Conservation (phyloP, 2,797 vertebrate species). For the Manis crassicaudata region DNA sequence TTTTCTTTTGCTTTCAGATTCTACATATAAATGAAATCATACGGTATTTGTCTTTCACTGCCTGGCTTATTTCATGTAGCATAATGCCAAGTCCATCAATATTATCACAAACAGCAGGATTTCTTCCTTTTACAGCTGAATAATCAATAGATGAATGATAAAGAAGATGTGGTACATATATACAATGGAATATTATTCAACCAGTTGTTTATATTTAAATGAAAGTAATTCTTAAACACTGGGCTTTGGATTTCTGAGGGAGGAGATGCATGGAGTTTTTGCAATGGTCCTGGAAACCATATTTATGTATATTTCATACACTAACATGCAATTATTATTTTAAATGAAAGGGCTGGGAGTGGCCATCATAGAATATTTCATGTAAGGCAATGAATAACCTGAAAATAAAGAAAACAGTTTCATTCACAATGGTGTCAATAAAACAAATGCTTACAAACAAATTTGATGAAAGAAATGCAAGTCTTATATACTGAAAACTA, state of each 20-base stretch:
- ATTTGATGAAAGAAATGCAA: neutral
- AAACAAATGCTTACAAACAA: slow-evolving; percentile 8
- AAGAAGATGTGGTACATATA: too few relatives aligned
- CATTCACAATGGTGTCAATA: neutral
- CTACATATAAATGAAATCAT: too few relatives aligned
- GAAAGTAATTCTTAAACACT: neutral
- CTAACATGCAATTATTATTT: slow-evolving; percentile 13
- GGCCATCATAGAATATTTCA: neutral
- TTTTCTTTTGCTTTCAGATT: too few relatives aligned
- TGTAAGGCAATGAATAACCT: slow-evolving; percentile 1
- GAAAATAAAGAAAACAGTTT: slow-evolving; percentile 12
- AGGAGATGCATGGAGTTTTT: neutral
- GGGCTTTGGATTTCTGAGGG: neutral
- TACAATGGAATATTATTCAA: too few relatives aligned
- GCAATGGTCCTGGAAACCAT: neutral
- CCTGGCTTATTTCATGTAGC: too few relatives aligned
- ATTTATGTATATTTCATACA: neutral
- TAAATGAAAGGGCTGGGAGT: neutral
- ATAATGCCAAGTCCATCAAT: too few relatives aligned
- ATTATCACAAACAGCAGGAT: too few relatives aligned
- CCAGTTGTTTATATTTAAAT: neutral
- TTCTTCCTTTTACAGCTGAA: too few relatives aligned
- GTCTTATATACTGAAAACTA: neutral
- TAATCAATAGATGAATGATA: too few relatives aligned
- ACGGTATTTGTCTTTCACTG: too few relatives aligned